A percentile compares a stretch with the other conserved stretches of the same genome.
Evolutionary conservation across 1,140 invertebrate species (phyloP).

Genomic region (Eurosta solidaginis): DNA sequence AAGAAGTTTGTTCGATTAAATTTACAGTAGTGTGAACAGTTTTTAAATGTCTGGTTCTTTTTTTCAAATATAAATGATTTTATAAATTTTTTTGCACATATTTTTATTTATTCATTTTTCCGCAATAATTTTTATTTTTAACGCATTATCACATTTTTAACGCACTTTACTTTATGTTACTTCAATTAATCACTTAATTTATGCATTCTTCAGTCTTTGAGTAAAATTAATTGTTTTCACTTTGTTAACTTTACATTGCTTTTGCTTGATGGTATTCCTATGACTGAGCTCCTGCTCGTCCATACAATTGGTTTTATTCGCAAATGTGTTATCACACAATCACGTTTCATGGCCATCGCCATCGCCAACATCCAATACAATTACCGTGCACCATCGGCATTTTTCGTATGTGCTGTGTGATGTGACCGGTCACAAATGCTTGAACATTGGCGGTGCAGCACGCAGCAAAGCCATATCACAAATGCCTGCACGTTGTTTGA

Average conservation of each 20-base stretch:
- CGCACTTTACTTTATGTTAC: neutral
- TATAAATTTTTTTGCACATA: too few species aligned
- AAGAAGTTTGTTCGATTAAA: too few species aligned
- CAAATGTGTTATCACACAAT: constrained; percentile 22
- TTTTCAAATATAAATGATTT: too few species aligned
- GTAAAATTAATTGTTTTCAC: neutral
- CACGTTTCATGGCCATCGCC: constrained; percentile 13
- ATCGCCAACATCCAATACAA: neutral
- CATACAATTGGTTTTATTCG: neutral
- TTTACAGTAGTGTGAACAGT: too few species aligned
- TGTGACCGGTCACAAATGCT: neutral
- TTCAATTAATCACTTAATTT: neutral
- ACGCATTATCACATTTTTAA: neutral
- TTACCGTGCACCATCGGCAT: neutral
- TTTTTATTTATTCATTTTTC: neutral
- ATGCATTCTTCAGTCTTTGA: too few species aligned
- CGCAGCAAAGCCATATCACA: neutral
- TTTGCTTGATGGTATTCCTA: neutral
- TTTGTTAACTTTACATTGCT: neutral
- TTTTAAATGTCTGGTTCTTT: too few species aligned
- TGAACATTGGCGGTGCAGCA: neutral
- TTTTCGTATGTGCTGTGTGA: neutral
- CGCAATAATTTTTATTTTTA: neutral
- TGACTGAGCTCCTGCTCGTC: neutral
- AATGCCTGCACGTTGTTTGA: constrained; percentile 4